Evolutionary conservation across 2,113 vertebrate genomes (phyloP), one percentile per base, ranked within the genome.

Genomic region (Bubo bubo): DNA sequence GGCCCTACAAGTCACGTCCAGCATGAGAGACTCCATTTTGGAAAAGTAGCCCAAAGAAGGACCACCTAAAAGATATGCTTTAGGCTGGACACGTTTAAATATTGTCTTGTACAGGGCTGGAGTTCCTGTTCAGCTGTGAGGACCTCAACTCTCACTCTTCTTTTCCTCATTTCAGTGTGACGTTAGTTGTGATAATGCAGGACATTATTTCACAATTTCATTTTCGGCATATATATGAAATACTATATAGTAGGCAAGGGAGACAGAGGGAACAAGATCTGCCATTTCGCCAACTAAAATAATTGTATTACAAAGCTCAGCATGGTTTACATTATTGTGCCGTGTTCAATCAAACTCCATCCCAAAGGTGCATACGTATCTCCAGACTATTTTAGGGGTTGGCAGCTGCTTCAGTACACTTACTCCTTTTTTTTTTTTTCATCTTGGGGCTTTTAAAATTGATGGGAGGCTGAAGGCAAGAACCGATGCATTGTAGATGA

Each of bases 381-480:
- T 64, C 75, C 34, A 49, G 72, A 66, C 76, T 80, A 9, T 88
- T 87, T 84, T 45, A 81, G 64, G 55, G 30, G 43, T 58, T 97
- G 92, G 88, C 95, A 94, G 96, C 79, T 60, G 82, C 82, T 86
- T 62, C 3, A 6, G 34, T 71, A 47, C 67, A 47, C 63, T 94
- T 77, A 81, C 52, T 88, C 34, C 49, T 81, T 67, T 76, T 86
- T 75, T 6, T 21, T 39, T 28, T 9, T 14, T 95, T 24, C 21
- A 56, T 95, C 76, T 39, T 49, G 35, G 60, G 96, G 91, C 64
- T 93, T 95, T 97, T 94, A 95, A 97, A 95, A 89, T 84, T 79
- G 92, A 97, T 92, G 94, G 91, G 83, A 95, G 86, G 94, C 90
- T 84, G 88, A 95, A 95, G 91, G 95, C 94, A 96, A 93, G 91